phyloP scores from a whole-genome alignment of 2,797 vertebrate species.

The Synaphobranchus kaupii region DNA sequence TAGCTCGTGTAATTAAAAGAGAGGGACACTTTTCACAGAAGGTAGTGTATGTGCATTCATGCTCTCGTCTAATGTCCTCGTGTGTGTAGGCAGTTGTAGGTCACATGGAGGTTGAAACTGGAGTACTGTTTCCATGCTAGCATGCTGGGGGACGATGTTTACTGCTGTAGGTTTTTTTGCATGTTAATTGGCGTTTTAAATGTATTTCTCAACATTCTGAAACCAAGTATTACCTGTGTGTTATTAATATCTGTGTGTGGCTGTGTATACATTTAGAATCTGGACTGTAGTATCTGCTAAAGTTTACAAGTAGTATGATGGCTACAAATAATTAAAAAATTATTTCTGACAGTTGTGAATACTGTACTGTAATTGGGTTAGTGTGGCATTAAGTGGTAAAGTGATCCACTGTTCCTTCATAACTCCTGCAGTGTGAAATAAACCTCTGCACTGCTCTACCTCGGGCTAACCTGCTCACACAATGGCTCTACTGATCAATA shows the following conservation, averaged over 20 bases:
- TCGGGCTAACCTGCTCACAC: not conserved
- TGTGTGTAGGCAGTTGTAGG: not conserved
- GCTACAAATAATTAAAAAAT: not conserved
- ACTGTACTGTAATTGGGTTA: too few relatives aligned
- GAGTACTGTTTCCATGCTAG: not conserved
- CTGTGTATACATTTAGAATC: not conserved
- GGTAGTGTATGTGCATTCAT: not conserved
- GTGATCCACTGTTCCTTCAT: not conserved
- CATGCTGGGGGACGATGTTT: not conserved
- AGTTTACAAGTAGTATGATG: not conserved
- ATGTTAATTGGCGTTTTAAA: not conserved
- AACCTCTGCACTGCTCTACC: not conserved
- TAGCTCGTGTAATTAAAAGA: not conserved
- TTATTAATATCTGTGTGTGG: not conserved
- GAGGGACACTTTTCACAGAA: not conserved
- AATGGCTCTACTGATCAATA: not conserved
- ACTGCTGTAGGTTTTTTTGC: not conserved
- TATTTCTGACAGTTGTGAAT: not conserved
- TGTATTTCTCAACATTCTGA: not conserved
- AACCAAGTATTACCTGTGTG: not conserved
- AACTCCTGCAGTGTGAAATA: not conserved
- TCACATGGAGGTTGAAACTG: constrained; percentile 3
- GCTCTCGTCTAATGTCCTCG: not conserved
- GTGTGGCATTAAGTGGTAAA: not conserved
- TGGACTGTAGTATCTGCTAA: not conserved